phyloP scores from a whole-genome alignment of 2,113 vertebrate species.

The Nyctibius bracteatus region DNA sequence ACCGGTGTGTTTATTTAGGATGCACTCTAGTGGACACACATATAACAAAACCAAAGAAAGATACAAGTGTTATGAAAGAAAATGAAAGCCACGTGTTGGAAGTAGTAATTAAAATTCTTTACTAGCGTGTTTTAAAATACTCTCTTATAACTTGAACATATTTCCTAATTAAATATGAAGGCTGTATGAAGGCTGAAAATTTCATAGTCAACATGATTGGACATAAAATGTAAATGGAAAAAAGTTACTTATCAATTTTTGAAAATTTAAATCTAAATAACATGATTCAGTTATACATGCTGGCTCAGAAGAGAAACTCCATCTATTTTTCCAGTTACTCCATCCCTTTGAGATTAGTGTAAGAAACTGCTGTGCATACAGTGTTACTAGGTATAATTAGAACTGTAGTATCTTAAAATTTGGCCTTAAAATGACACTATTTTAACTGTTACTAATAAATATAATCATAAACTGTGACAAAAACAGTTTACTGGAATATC shows the following conservation, averaged over 20 bases:
- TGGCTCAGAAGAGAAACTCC: background rate
- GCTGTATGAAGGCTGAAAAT: background rate
- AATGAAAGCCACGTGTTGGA: background rate
- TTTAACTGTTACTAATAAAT: background rate
- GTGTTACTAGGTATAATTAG: background rate
- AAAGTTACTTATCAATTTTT: background rate
- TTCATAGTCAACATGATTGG: background rate
- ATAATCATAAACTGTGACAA: background rate
- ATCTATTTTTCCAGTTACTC: background rate
- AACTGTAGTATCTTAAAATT: background rate
- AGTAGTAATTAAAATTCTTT: background rate
- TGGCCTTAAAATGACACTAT: background rate
- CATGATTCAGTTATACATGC: background rate
- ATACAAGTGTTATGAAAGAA: background rate
- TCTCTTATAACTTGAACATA: background rate
- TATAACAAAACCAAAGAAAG: background rate
- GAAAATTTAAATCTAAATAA: background rate
- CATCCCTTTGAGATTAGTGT: background rate
- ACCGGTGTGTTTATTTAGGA: constrained; percentile 24
- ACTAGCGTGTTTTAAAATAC: background rate
- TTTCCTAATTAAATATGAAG: background rate
- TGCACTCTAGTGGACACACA: constrained; percentile 50
- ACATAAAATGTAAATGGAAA: background rate
- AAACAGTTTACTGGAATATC: background rate
- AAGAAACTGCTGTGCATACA: background rate